Conservation (phyloP, 2,797 vertebrate genomes). For the Saxicola maurus region DNA sequence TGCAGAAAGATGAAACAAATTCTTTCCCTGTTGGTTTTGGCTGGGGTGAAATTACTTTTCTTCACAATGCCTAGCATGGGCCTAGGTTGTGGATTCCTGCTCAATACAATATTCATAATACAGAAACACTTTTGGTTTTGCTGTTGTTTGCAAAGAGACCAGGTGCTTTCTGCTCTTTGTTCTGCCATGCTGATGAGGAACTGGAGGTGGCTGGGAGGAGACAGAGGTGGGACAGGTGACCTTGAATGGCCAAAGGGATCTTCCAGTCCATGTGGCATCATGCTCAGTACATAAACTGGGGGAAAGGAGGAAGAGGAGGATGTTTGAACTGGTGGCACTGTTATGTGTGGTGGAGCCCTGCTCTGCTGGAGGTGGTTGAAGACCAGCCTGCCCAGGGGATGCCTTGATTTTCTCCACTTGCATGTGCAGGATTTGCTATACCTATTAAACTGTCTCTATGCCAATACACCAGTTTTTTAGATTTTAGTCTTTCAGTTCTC, state of each 20-base stretch:
- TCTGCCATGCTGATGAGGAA: neutral
- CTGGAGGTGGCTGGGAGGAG: neutral
- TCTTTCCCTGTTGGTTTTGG: neutral
- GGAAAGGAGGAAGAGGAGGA: neutral
- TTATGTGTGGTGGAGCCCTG: rapidly evolving
- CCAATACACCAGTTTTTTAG: neutral
- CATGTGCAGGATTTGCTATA: neutral
- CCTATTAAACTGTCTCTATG: neutral
- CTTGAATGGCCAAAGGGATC: neutral
- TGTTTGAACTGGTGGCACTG: neutral
- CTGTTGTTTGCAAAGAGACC: neutral
- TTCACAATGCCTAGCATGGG: neutral
- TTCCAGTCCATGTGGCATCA: neutral
- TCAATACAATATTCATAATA: neutral
- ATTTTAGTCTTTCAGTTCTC: neutral
- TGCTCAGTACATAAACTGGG: neutral
- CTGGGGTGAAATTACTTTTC: neutral
- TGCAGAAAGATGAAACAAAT: neutral
- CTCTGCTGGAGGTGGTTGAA: neutral
- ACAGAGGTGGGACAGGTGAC: neutral
- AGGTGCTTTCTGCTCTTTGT: neutral
- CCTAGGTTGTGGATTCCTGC: neutral
- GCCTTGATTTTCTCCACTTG: neutral
- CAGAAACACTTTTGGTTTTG: neutral
- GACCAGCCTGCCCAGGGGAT: neutral